Evolutionary conservation across 30 jellyfish, hydroid and myxozoan genomes (phyloP), one percentile per base, ranked within the genome.

Genomic region (Cassiopea andromeda): DNA sequence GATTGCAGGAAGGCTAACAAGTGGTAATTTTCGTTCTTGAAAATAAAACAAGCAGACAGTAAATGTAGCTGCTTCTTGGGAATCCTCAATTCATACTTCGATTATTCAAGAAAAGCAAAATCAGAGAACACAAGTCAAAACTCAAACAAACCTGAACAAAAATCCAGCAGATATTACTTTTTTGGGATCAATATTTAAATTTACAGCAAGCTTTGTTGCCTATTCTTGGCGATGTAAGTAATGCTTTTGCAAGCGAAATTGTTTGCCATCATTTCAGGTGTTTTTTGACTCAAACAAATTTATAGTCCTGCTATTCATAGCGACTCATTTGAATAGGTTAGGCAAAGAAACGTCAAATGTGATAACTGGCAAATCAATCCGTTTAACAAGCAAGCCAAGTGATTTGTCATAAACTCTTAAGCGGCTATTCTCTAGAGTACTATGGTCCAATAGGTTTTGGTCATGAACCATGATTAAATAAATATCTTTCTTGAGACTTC

Each of bases 151-250:
- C 19, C 73, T 64, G 73, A 2, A 2, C 19, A 17, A 4, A 64
- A 64, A 4, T 64, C 43, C 73, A 64, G 8, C 73, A 64, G 2
- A 14, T 16, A 2, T 17, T 64, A 2, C 73, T 64, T 64, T 64
- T 64, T 64, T 64, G 15, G 54, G 50, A 70, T 70, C 79, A 70
- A 70, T 70, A 70, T 70, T 70, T n/a, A 70, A 27, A 4, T 70
- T 17, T n/a, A 12, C 79, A 70, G 54, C 27, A n/a, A 50, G 57
- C 50, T 70, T 16, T 70, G 16, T 16, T 8, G 7, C n/a, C 18
- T 8, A 12, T 14, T 0, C 50, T 17, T 64, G 15, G 73, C 54
- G 12, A 54, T 54, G 3, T 70, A 70, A 70, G n/a, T 70, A 54
- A 70, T 70, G 27, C 54, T 10, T 64, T 17, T 17, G 79, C 38